phyloP scores from a whole-genome alignment of 2,797 vertebrate genomes.

The Cephalopachus bancanus region DNA sequence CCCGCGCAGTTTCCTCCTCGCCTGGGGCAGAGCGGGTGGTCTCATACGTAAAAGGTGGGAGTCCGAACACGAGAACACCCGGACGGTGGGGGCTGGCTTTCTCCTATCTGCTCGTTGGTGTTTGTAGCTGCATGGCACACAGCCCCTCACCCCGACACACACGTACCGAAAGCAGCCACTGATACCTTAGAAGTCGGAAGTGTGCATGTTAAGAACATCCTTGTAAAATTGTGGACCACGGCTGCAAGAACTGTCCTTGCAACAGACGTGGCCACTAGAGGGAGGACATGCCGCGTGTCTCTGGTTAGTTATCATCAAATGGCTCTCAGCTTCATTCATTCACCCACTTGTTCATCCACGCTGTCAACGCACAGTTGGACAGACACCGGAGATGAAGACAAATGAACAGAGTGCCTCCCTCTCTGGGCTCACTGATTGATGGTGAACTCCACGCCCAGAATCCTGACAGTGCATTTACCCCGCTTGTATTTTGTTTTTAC shows the following conservation, averaged over 20 bases:
- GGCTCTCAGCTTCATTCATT: neutral
- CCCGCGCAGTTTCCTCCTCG: neutral
- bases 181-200: neutral
- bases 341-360: too few species aligned
- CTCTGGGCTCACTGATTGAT: neutral
- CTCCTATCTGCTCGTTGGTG: neutral
- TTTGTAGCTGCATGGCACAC: neutral
- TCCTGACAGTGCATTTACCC: neutral
- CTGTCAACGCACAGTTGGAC: neutral
- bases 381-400: neutral
- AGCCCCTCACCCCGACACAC: too few species aligned
- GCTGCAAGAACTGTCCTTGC: neutral
- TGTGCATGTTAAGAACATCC: neutral
- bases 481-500: too few species aligned
- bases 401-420: neutral
- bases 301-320: neutral
- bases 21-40: neutral
- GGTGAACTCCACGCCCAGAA: neutral
- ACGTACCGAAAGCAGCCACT: neutral
- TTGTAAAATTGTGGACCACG: neutral
- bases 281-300: constrained; percentile 4
- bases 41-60: accelerated
- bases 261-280: constrained; percentile 65
- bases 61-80: neutral
- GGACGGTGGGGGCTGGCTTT: neutral